phyloP scores from a whole-genome alignment of 2,797 vertebrate genomes.

The Aotus griseimembra region DNA sequence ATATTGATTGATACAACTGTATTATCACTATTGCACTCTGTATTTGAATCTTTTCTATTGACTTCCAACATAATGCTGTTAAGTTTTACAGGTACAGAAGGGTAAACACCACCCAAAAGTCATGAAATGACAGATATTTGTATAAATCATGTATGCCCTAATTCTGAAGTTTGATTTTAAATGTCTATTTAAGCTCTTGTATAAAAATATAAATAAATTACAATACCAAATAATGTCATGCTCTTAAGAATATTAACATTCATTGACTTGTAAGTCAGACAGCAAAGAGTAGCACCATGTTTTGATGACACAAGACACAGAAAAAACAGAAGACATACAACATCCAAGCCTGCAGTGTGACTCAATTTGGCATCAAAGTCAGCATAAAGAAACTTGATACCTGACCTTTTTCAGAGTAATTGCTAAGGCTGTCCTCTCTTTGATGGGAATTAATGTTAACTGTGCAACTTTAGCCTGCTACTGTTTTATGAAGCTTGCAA shows the following conservation, averaged over 20 bases:
- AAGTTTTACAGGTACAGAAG: background rate
- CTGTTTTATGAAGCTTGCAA: conserved; percentile 56
- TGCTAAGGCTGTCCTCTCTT: conserved; percentile 56
- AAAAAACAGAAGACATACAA: background rate
- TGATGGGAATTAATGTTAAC: conserved; percentile 64
- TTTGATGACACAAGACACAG: background rate
- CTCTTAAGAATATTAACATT: background rate
- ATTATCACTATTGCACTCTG: background rate
- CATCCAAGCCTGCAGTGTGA: background rate
- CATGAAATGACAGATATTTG: background rate
- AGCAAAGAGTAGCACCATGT: background rate
- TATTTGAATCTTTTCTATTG: background rate
- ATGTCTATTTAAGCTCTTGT: background rate
- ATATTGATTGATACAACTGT: background rate
- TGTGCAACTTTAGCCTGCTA: conserved; percentile 59
- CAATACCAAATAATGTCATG: background rate
- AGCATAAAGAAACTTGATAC: conserved; percentile 43
- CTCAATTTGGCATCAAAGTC: conserved; percentile 51
- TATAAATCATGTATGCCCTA: background rate
- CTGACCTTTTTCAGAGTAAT: conserved; percentile 65
- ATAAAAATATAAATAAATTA: background rate
- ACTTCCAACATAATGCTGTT: background rate
- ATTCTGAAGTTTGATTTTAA: background rate
- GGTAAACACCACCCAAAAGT: background rate
- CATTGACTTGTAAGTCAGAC: background rate